These are phyloP conservation scores for Laupala kohalensis DNA, from an alignment of 1,140 invertebrate genomes.

Conservation along the genomic window DNA sequence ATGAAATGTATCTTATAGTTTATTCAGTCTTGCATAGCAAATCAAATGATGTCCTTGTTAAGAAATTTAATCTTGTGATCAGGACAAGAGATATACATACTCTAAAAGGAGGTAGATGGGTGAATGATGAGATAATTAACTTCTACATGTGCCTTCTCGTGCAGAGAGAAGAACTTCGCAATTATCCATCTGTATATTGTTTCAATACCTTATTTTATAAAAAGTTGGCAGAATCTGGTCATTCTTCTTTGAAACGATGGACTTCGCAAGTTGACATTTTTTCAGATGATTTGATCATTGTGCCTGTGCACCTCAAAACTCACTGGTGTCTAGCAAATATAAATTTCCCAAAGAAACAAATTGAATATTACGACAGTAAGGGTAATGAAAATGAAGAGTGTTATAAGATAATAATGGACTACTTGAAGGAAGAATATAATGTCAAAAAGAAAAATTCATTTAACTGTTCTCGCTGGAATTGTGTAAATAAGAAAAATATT, in stretches of 20 bases:
- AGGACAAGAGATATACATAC: too few relatives aligned
- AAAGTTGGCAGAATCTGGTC: slow-evolving; percentile 61
- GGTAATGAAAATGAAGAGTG: slow-evolving; percentile 67
- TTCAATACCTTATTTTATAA: too few relatives aligned
- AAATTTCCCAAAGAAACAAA: slow-evolving; percentile 60
- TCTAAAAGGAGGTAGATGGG: too few relatives aligned
- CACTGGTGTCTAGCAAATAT: slow-evolving; percentile 96
- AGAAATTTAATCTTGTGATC: too few relatives aligned
- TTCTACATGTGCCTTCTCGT: slow-evolving; percentile 83
- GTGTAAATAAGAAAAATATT: slow-evolving; percentile 59
- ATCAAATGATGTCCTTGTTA: too few relatives aligned
- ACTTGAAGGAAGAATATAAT: slow-evolving; percentile 68
- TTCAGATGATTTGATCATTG: slow-evolving; percentile 61
- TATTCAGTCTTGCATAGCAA: too few relatives aligned
- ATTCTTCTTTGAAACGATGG: slow-evolving; percentile 67
- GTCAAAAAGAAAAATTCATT: slow-evolving; percentile 72
- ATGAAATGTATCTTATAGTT: too few relatives aligned
- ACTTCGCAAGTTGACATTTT: slow-evolving; percentile 73
- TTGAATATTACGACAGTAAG: slow-evolving; percentile 91
- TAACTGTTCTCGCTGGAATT: slow-evolving; percentile 56
- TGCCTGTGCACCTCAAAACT: slow-evolving; percentile 86
- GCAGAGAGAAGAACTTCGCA: slow-evolving; percentile 48
- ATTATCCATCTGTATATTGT: slow-evolving; percentile 57
- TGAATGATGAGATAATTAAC: slow-evolving; percentile 79
- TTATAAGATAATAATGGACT: slow-evolving; percentile 51